Evolutionary conservation across 2,113 vertebrate genomes (phyloP), one percentile per base, ranked within the genome.

Genomic region (Trachemys scripta): DNA sequence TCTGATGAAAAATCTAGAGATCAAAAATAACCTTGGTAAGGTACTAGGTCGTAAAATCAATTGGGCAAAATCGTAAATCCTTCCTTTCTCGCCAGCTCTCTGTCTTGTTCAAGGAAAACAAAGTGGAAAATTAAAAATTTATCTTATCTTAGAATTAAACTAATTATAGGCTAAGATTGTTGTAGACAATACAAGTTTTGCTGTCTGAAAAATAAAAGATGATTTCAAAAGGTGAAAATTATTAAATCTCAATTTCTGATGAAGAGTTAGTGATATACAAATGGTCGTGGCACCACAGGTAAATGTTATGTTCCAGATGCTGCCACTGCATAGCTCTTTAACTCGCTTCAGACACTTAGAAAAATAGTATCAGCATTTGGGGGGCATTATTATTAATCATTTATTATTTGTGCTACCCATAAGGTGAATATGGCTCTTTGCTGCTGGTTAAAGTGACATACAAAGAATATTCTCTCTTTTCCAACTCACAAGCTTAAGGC

Each of bases 391-490:
- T 90, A 56, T 11, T 69, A 5, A 82, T 89, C 86, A 25, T 25
- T 94, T 57, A 50, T 10, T 78, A 57, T 31, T 53, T 91, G 78
- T 65, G 16, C 5, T 35, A 24, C n/a, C 19, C 83, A 1, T 59
- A 89, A 91, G 13, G 85, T 76, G 27, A 90, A 89, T 47, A 84
- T 10, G 5, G 16, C 27, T 87, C n/a, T 79, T 81, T 80, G 51
- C 79, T 95, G 11, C 9, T 59, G 12, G 9, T 1, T 47, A 88
- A 17, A 47, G 2, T 81, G 56, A 16, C 72, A 88, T 1, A 0
- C 12, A 81, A 82, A 91, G 38, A 94, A 82, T 0, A 94, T 93
- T 94, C 90, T 80, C 8, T 81, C 38, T 82, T 89, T 69, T 69
- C 54, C 27, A 69, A 29, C 84, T 78, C 87, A 35, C 8, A 88